Evolutionary conservation across 2,113 vertebrate genomes (phyloP).

Genomic region (Myodes glareolus): DNA sequence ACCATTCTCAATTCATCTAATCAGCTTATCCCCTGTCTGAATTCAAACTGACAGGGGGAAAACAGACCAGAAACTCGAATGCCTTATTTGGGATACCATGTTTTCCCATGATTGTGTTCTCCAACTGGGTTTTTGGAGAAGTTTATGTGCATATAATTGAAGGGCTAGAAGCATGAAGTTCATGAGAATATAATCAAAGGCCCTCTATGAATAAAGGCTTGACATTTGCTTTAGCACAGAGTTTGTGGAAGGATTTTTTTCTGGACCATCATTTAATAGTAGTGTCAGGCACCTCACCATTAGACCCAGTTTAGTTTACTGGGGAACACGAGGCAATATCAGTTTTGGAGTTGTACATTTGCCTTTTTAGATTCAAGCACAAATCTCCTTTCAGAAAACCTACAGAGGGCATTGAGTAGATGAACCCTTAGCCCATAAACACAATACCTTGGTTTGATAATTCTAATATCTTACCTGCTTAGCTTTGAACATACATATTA

Average conservation of each 20-base stretch:
- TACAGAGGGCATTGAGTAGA: neutral
- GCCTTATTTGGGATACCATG: neutral
- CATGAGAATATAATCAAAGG: neutral
- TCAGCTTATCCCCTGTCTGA: constrained; percentile 71
- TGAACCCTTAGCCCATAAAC: too few species aligned
- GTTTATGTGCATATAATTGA: neutral
- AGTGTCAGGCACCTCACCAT: neutral
- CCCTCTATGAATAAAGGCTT: neutral
- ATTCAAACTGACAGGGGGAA: constrained; percentile 65
- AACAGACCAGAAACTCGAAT: neutral
- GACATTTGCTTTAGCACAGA: neutral
- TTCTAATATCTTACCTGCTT: neutral
- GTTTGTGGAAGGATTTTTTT: neutral
- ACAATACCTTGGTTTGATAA: neutral
- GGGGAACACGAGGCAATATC: neutral
- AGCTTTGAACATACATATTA: neutral
- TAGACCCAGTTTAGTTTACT: neutral
- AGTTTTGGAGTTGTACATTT: neutral
- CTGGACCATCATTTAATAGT: neutral
- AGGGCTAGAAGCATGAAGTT: neutral
- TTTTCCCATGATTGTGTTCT: neutral
- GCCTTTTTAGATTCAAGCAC: neutral
- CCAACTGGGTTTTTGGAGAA: constrained; percentile 28
- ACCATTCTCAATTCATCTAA: constrained; percentile 65
- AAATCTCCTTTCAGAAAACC: neutral